phyloP scores from a whole-genome alignment of 2,888 invertebrate species.

The Anoplius nigerrimus region DNA sequence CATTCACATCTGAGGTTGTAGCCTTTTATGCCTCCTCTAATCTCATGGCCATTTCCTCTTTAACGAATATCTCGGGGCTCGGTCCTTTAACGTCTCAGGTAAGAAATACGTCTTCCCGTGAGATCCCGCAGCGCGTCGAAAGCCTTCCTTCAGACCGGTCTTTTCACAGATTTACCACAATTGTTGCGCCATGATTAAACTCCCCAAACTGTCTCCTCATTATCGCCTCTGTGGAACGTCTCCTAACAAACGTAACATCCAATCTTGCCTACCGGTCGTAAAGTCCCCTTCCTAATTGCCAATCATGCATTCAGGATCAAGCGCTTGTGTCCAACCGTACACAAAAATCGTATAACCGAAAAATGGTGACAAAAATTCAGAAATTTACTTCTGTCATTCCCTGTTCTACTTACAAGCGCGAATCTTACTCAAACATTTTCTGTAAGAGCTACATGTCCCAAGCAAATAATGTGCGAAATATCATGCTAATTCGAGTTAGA shows the following conservation, averaged over 20 bases:
- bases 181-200: background rate
- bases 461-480: too few relatives aligned
- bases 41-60: slow-evolving; percentile 45
- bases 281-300: too few relatives aligned
- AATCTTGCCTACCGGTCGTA: background rate
- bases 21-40: slow-evolving; percentile 36
- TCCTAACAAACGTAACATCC: background rate
- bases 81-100: slow-evolving; percentile 31
- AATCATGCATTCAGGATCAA: too few relatives aligned
- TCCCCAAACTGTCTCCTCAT: too few relatives aligned
- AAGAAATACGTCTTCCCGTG: slow-evolving; percentile 30
- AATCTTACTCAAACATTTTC: too few relatives aligned
- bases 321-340: too few relatives aligned
- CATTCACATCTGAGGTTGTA: slow-evolving; percentile 15
- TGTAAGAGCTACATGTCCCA: too few relatives aligned
- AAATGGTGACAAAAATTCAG: too few relatives aligned
- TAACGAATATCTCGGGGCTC: slow-evolving; percentile 20
- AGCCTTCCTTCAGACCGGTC: slow-evolving; percentile 17
- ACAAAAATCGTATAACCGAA: too few relatives aligned
- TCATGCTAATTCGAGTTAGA: too few relatives aligned
- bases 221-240: background rate
- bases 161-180: slow-evolving; percentile 35
- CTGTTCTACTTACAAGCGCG: too few relatives aligned
- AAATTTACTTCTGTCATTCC: too few relatives aligned
- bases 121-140: slow-evolving; percentile 35